Base-by-base conservation (phyloP, 1,140 invertebrate species). In the Planococcus citri region DNA sequence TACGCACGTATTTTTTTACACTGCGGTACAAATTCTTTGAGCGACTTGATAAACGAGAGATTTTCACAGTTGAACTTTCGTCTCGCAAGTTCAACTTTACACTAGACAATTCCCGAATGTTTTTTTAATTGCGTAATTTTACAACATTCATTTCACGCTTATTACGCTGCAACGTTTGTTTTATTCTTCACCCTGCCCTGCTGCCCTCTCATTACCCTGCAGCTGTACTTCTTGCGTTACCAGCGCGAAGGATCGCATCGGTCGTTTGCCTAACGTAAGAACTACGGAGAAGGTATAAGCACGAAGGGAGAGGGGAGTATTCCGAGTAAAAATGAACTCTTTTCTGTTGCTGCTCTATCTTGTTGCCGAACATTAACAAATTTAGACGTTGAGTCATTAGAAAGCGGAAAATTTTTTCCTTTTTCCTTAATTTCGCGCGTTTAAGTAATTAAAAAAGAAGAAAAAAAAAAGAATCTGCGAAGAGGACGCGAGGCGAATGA, bases 391-490 rank as follows among this genome's bases (percentile, higher is more conserved):
- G 41, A 51, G n/a, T 51, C 41, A 51, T 51, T 51, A 51, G 41
- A 51, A 51, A 51, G 41, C 41, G 41, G 41, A 20, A 14, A 51
- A 51, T 17, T 51, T 64, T 64, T 64, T 20, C 25, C 60, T 64
- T 64, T 22, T 24, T 64, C 60, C 25, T 64, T 64, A 64, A 64
- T 64, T 64, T 64, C 60, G 25, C 21, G 60, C 60, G 25, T 64
- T 64, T 64, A 64, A 64, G 60, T 64, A 64, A 64, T 64, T 64
- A 64, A 64, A 64, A 64, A 64, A 25, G 41, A 60, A 60, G 21
- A 60, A 64, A 17, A 64, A 64, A 27, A 64, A 64, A 64, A 25
- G 20, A 64, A 51, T 51, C 41, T 20, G 41, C 41, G 41, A 51
- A 51, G n/a, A 33, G 17, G n/a, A 51, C 41, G 33, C 57, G 33